Evolutionary conservation across 2,113 vertebrate genomes (phyloP).

Genomic region (Larimichthys polyactis): DNA sequence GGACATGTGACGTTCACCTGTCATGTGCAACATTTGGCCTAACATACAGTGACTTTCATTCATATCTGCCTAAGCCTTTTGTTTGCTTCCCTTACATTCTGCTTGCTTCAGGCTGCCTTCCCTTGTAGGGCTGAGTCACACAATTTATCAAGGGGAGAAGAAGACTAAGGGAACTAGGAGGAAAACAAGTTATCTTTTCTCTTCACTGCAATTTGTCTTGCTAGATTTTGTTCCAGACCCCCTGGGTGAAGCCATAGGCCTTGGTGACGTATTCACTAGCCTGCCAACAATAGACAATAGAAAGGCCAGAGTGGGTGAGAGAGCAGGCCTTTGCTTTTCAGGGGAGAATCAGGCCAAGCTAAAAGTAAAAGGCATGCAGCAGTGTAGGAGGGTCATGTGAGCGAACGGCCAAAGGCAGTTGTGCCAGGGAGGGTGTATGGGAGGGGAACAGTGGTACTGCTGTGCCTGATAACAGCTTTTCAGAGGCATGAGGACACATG

Average conservation of each 20-base stretch:
- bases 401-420: slow-evolving; percentile 49
- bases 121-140: slow-evolving; percentile 12
- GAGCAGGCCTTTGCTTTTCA: slow-evolving; percentile 71
- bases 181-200: slow-evolving; percentile 43
- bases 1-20: background rate
- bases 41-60: slow-evolving; percentile 23
- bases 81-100: background rate
- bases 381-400: slow-evolving; percentile 79
- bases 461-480: slow-evolving; percentile 80
- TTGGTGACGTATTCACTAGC: slow-evolving; percentile 26
- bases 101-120: slow-evolving; percentile 1
- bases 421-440: slow-evolving; percentile 67
- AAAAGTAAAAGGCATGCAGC: slow-evolving; percentile 64
- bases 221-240: slow-evolving; percentile 23
- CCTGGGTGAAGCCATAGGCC: slow-evolving; percentile 32
- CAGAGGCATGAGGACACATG: slow-evolving; percentile 57
- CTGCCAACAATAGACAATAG: slow-evolving; percentile 76
- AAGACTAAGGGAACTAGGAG: background rate
- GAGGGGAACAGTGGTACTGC: slow-evolving; percentile 76
- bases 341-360: slow-evolving; percentile 56
- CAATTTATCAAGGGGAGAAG: slow-evolving; percentile 20
- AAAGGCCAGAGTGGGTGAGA: slow-evolving; percentile 54
- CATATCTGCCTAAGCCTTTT: background rate
- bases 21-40: background rate
- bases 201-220: slow-evolving; percentile 19